A percentile compares a stretch with the other conserved stretches of the same genome.
These are phyloP conservation scores for Phallusia fumigata DNA, from an alignment of 23 tunicate species.

Conservation along the genomic window DNA sequence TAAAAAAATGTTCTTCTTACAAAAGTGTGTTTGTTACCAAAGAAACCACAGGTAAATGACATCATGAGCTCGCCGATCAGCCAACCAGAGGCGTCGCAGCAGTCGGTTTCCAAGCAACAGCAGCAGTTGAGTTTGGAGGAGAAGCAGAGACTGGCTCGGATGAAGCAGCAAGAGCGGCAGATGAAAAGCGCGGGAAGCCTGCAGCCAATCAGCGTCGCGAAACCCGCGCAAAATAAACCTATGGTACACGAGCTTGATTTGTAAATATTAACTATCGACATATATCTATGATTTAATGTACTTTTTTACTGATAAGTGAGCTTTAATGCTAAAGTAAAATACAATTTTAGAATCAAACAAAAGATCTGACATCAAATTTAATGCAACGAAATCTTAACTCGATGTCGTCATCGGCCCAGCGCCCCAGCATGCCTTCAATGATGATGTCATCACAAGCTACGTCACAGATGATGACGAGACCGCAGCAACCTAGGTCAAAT, in stretches of 20 bases:
- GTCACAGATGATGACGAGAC: not conserved
- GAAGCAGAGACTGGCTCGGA: constrained; percentile 70
- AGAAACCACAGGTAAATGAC: not conserved
- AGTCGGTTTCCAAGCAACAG: not conserved
- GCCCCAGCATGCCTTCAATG: not conserved
- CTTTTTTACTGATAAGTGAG: no score
- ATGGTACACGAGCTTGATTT: not conserved
- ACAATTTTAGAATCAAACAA: constrained; percentile 38
- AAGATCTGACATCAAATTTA: constrained; percentile 76
- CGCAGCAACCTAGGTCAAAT: not conserved
- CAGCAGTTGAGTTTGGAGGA: constrained; percentile 87
- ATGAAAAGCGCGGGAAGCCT: constrained; percentile 73
- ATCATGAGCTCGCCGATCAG: constrained; percentile 4
- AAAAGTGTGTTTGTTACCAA: no score
- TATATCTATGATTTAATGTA: not conserved
- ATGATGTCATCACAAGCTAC: constrained; percentile 1
- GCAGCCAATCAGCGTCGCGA: constrained; percentile 45
- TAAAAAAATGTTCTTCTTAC: no score
- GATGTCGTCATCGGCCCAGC: constrained; percentile 18
- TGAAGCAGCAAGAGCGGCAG: constrained; percentile 57
- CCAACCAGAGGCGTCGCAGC: not conserved
- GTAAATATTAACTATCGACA: no score
- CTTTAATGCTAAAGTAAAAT: no score
- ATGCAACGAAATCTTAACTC: constrained; percentile 55
- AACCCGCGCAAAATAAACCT: constrained; percentile 8